Percentiles rank a stretch among this genome's conserved stretches.
These are phyloP conservation scores for Zenarchopterus dispar DNA, from an alignment of 2,797 vertebrate genomes.

Conservation along the genomic window DNA sequence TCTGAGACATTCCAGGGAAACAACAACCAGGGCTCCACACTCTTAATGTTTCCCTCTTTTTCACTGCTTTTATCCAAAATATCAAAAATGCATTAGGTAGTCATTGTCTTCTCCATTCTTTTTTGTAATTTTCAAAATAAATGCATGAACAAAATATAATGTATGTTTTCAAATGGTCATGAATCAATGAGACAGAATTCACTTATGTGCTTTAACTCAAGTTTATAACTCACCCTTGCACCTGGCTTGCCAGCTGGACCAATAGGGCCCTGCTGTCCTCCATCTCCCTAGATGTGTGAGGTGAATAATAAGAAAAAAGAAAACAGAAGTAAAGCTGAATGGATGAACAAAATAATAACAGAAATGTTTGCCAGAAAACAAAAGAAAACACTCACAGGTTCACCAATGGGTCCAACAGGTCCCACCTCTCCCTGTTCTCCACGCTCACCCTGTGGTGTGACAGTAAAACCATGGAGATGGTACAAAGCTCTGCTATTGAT, in stretches of 20 bases:
- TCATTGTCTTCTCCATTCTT: neutral
- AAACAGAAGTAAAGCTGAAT: neutral
- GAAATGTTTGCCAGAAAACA: neutral
- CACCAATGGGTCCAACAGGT: slow-evolving; percentile 87
- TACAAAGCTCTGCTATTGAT: neutral
- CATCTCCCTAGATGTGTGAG: slow-evolving; percentile 82
- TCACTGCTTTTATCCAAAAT: slow-evolving; percentile 15
- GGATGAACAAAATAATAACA: neutral
- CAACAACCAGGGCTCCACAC: slow-evolving; percentile 42
- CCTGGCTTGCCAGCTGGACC: slow-evolving; percentile 90
- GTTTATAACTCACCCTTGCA: slow-evolving; percentile 85
- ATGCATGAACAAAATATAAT: neutral
- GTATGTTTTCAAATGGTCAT: neutral
- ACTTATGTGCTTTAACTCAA: neutral
- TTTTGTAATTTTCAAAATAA: neutral
- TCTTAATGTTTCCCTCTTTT: slow-evolving; percentile 12
- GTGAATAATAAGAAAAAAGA: slow-evolving; percentile 17
- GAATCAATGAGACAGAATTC: neutral
- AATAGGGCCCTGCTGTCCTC: slow-evolving; percentile 85
- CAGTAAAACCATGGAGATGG: slow-evolving; percentile 25
- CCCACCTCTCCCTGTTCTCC: slow-evolving; percentile 91
- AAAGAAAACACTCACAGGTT: slow-evolving; percentile 84
- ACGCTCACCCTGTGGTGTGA: slow-evolving; percentile 86
- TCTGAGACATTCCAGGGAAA: slow-evolving; percentile 66
- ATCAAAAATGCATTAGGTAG: neutral